Evolutionary conservation across 2,797 vertebrate species (phyloP).

Genomic region (Hephaestus fuliginosus): DNA sequence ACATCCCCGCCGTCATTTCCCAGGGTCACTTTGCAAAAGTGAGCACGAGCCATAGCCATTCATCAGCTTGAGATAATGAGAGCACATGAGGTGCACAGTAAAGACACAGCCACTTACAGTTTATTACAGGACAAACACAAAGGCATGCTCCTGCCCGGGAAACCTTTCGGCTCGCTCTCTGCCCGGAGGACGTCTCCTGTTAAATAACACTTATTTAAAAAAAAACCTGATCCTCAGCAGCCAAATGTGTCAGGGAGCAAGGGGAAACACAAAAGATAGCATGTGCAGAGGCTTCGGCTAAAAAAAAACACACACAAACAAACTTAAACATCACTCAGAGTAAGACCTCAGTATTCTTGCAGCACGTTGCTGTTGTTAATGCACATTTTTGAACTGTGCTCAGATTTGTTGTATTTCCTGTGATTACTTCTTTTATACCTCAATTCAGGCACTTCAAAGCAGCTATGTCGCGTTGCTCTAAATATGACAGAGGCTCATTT

Average conservation of each 20-base stretch:
- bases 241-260: constrained; percentile 32
- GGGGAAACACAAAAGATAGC: constrained; percentile 42
- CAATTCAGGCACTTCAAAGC: constrained; percentile 57
- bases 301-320: constrained; percentile 2
- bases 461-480: constrained; percentile 42
- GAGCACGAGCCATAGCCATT: constrained; percentile 77
- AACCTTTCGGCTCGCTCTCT: constrained; percentile 59
- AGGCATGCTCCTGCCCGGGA: constrained; percentile 63
- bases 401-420: constrained; percentile 46
- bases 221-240: constrained; percentile 36
- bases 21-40: constrained; percentile 85
- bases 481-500: constrained; percentile 63
- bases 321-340: constrained; percentile 32
- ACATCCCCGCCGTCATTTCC: constrained; percentile 76
- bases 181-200: constrained; percentile 57
- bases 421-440: constrained; percentile 47
- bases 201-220: constrained; percentile 64
- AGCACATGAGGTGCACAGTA: constrained; percentile 76
- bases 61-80: constrained; percentile 88
- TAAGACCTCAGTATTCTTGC: constrained; percentile 23
- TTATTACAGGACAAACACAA: constrained; percentile 75
- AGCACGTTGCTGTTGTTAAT: constrained; percentile 27
- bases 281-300: constrained; percentile 37
- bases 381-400: constrained; percentile 37
- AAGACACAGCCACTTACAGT: constrained; percentile 79